Conservation (phyloP, 1,140 invertebrate genomes). For the Drosophila punjabiensis region DNA sequence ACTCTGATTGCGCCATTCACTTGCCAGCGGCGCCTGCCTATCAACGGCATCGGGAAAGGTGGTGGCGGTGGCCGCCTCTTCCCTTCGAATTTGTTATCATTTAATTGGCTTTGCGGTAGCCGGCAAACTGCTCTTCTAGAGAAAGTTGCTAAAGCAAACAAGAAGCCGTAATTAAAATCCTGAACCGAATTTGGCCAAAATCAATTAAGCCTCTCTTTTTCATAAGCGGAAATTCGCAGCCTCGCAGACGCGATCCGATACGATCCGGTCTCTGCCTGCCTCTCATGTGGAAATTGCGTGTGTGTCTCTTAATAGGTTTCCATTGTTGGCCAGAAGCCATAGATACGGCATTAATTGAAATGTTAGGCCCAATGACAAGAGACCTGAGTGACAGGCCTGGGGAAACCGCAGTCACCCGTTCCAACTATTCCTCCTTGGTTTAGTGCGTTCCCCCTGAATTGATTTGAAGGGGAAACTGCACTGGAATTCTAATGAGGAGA, state of each 20-base stretch:
- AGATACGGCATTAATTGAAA: conserved; percentile 65
- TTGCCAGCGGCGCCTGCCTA: conserved; percentile 74
- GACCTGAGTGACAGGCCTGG: conserved; percentile 59
- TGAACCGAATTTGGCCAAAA: conserved; percentile 48
- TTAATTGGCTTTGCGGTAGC: conserved; percentile 75
- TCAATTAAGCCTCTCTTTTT: conserved; percentile 52
- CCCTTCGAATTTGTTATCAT: conserved; percentile 74
- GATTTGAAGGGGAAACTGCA: conserved; percentile 5
- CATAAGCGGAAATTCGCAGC: conserved; percentile 56
- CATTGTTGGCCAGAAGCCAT: conserved; percentile 57
- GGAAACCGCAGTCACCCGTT: conserved; percentile 30
- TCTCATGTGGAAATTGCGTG: conserved; percentile 34
- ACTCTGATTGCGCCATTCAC: conserved; percentile 63
- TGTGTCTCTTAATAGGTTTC: conserved; percentile 51
- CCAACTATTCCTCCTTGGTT: conserved; percentile 25
- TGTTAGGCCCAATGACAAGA: conserved; percentile 63
- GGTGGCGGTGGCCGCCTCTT: conserved; percentile 21
- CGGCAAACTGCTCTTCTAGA: conserved; percentile 52
- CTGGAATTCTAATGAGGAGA: conserved; percentile 28
- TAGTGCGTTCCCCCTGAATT: conserved; percentile 21
- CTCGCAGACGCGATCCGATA: conserved; percentile 28
- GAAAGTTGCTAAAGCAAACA: conserved; percentile 55
- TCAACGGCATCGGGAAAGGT: conserved; percentile 56
- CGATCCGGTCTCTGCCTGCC: conserved; percentile 16
- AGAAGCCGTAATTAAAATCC: conserved; percentile 60